A percentile compares a stretch with the other conserved stretches of the same genome.
Evolutionary conservation across 37 sponge, comb jelly and placozoan genomes (phyloP).

Genomic region (Oscarella lobularis): DNA sequence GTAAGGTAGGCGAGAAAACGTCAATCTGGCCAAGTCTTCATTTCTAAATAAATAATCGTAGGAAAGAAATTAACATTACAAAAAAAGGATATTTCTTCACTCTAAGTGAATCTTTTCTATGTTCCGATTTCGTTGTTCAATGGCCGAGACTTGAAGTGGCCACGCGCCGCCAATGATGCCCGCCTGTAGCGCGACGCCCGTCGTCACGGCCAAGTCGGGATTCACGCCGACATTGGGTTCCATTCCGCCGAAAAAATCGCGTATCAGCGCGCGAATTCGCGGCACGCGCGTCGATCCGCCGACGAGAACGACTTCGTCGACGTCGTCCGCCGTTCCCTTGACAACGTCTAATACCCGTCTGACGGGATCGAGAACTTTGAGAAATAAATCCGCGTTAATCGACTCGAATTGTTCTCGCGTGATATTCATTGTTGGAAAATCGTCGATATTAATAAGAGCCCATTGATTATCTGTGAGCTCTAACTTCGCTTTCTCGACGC

Average conservation of each 20-base stretch:
- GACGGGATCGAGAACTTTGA: conserved; percentile 40
- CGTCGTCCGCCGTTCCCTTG: conserved; percentile 11
- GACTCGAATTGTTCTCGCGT: conserved; percentile 27
- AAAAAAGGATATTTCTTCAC: no score
- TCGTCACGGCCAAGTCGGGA: conserved; percentile 47
- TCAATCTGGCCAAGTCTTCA: no score
- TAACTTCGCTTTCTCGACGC: conserved; percentile 18
- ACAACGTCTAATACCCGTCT: conserved; percentile 20
- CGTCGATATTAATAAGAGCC: neutral
- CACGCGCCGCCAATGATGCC: conserved; percentile 50
- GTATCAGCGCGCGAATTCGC: conserved; percentile 24
- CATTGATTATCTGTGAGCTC: conserved; percentile 10
- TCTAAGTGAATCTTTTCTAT: neutral
- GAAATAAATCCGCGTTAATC: conserved; percentile 39
- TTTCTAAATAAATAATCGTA: no score
- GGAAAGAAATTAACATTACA: no score
- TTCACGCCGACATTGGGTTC: conserved; percentile 30
- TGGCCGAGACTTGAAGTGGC: conserved; percentile 49
- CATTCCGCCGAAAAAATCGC: conserved; percentile 43
- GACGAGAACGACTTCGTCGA: conserved; percentile 47
- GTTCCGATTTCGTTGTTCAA: conserved; percentile 1
- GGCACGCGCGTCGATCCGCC: conserved; percentile 55
- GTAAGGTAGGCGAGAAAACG: no score
- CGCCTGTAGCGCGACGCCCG: conserved; percentile 37
- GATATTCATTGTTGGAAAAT: conserved; percentile 6